Evolutionary conservation across 2,113 vertebrate genomes (phyloP).

Genomic region (Pseudopipra pipra): DNA sequence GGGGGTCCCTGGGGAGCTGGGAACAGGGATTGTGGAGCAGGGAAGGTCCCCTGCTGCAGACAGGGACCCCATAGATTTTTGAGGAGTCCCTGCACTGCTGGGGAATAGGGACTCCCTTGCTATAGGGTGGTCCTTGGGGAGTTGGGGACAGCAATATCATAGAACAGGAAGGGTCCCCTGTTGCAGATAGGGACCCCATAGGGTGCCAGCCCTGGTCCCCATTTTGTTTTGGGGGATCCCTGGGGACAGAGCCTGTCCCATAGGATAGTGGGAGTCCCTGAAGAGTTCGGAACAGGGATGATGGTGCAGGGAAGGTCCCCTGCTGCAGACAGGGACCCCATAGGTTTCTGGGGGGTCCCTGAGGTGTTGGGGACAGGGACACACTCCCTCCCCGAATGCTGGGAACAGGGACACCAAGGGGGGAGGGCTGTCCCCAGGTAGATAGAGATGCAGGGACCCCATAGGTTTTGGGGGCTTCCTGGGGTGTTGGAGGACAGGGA

Average conservation of each 20-base stretch:
- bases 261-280: background rate
- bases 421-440: background rate
- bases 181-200: accelerated
- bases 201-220: background rate
- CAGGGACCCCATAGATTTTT: background rate
- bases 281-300: no score
- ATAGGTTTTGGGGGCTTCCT: background rate
- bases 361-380: background rate
- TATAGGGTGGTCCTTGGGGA: background rate
- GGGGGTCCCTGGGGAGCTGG: background rate
- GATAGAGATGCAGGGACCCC: background rate
- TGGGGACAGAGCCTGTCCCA: background rate
- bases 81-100: background rate
- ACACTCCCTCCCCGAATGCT: background rate
- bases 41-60: background rate
- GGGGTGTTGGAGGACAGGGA: background rate
- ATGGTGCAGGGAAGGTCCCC: background rate
- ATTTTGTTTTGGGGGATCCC: accelerated
- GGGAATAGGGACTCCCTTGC: background rate
- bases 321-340: background rate
- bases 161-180: background rate
- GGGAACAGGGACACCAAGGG: background rate
- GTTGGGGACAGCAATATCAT: accelerated
- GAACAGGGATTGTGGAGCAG: background rate
- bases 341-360: background rate